These are phyloP conservation scores for Macrotus californicus DNA, from an alignment of 2,113 vertebrate species.

Conservation along the genomic window DNA sequence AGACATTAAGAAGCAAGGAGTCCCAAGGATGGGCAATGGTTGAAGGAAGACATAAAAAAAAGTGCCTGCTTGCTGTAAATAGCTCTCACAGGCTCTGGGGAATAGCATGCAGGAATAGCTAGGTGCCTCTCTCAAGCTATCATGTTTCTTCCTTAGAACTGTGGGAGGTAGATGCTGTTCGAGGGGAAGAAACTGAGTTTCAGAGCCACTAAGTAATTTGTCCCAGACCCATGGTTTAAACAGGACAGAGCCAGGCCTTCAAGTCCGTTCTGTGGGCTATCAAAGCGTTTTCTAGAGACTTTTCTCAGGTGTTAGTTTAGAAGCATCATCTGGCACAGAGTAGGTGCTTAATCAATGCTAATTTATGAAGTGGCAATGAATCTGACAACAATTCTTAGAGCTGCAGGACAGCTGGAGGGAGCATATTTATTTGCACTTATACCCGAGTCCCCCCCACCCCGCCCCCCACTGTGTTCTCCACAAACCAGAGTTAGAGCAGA, in stretches of 20 bases:
- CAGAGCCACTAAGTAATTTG: background rate
- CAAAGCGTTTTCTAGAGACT: background rate
- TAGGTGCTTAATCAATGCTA: background rate
- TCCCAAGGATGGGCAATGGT: too few species aligned
- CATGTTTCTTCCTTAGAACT: background rate
- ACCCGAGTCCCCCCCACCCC: background rate
- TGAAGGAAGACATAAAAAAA: background rate
- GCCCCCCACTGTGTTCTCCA: background rate
- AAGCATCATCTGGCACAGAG: background rate
- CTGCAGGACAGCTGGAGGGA: background rate
- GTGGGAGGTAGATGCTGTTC: background rate
- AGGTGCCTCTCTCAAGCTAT: background rate
- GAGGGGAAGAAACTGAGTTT: background rate
- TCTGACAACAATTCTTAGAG: background rate
- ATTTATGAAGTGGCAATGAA: background rate
- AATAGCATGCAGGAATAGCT: background rate
- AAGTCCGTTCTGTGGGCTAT: background rate
- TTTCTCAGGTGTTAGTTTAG: background rate
- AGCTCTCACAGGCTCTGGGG: background rate
- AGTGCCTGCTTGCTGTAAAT: background rate
- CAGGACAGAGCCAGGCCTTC: background rate
- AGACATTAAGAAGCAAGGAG: background rate
- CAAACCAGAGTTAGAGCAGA: background rate
- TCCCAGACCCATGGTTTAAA: background rate
- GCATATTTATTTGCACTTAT: background rate